phyloP scores from a whole-genome alignment of 2,888 invertebrate species.

The Hydraecia micacea region DNA sequence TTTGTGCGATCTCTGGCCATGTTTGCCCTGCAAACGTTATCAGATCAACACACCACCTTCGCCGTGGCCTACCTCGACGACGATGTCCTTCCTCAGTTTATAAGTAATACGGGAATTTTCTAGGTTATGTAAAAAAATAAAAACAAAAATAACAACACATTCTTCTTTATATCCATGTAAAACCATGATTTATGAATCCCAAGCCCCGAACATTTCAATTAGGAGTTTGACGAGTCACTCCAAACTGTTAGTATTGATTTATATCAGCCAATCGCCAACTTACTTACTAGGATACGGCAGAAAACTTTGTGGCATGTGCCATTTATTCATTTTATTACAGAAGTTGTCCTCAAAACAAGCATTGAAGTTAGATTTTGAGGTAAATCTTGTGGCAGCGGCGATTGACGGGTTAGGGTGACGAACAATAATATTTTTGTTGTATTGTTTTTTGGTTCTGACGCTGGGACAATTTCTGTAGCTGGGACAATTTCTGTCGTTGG shows the following conservation, averaged over 20 bases:
- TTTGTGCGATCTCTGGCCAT: neutral
- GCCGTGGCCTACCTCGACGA: neutral
- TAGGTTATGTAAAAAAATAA: too few species aligned
- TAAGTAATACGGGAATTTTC: too few species aligned
- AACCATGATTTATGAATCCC: constrained; percentile 79
- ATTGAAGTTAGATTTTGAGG: neutral
- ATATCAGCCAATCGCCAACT: constrained; percentile 64
- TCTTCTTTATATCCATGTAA: constrained; percentile 63
- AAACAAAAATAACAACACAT: neutral
- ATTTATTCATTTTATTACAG: constrained; percentile 31
- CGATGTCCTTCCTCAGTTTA: neutral
- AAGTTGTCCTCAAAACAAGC: constrained; percentile 22
- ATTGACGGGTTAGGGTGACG: constrained; percentile 23
- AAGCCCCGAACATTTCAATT: constrained; percentile 80
- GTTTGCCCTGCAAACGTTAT: neutral
- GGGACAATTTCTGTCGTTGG: too few species aligned
- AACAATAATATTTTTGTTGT: constrained; percentile 33
- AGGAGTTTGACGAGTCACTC: constrained; percentile 83
- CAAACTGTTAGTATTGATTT: constrained; percentile 73
- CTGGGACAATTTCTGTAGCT: too few species aligned
- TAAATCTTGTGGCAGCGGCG: constrained; percentile 16
- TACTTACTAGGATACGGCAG: constrained; percentile 37
- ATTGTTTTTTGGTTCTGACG: neutral
- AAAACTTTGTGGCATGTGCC: constrained; percentile 46
- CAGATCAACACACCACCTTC: neutral